Evolutionary conservation across 1,140 invertebrate species (phyloP).

Genomic region (Ceratina japonica): DNA sequence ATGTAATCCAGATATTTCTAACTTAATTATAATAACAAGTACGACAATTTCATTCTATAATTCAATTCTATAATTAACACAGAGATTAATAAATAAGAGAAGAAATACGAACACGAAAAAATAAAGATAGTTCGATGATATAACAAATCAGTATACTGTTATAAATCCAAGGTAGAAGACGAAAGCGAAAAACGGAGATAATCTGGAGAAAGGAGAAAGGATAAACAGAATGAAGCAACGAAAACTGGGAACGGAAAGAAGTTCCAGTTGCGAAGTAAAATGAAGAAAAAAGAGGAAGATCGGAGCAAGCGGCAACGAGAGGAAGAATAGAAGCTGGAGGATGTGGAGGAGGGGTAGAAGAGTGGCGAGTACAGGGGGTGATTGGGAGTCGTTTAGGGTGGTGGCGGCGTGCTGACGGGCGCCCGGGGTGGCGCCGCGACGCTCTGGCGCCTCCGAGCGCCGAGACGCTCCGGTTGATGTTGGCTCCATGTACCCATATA

Average conservation of each 20-base stretch:
- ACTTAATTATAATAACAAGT: too few species aligned
- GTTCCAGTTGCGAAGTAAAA: neutral
- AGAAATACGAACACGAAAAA: too few species aligned
- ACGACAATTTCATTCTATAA: too few species aligned
- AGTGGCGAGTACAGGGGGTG: neutral
- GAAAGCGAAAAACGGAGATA: too few species aligned
- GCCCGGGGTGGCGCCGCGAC: constrained; percentile 78
- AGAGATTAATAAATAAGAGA: too few species aligned
- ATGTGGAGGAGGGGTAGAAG: constrained; percentile 27
- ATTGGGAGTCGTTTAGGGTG: constrained; percentile 36
- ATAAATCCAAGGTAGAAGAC: too few species aligned
- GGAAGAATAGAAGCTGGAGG: constrained; percentile 30
- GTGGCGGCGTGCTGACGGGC: constrained; percentile 75
- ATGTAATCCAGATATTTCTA: too few species aligned
- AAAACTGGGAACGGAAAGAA: constrained; percentile 7
- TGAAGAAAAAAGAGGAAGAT: constrained; percentile 6
- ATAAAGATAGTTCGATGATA: too few species aligned
- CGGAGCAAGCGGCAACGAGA: constrained; percentile 14
- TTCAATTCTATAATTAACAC: too few species aligned
- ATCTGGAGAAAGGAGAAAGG: constrained; percentile 9
- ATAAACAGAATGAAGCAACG: neutral
- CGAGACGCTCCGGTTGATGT: constrained; percentile 73
- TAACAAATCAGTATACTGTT: too few species aligned
- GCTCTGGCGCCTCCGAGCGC: constrained; percentile 75
- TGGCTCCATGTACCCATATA: constrained; percentile 68